These are phyloP conservation scores for Gerosis bhagava DNA, from an alignment of 2,888 invertebrate genomes.

Conservation along the genomic window DNA sequence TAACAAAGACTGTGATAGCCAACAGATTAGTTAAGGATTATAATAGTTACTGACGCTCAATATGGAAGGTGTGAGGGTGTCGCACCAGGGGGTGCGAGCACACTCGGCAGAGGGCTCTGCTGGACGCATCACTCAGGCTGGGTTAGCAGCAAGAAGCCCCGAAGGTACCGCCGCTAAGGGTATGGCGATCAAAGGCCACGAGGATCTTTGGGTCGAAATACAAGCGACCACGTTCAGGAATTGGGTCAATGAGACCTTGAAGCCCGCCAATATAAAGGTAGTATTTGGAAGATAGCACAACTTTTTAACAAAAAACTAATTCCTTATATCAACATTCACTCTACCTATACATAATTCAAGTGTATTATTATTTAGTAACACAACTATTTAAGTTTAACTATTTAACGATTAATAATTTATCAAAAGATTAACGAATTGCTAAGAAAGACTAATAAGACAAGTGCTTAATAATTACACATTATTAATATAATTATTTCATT, in stretches of 20 bases:
- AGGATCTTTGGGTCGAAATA: conserved; percentile 97
- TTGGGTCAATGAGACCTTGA: conserved; percentile 97
- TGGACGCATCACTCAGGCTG: conserved; percentile 87
- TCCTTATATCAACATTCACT: too few species aligned
- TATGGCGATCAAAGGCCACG: conserved; percentile 96
- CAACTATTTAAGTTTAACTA: too few species aligned
- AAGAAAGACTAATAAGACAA: too few species aligned
- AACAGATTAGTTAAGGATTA: conserved; percentile 32
- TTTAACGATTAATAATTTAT: too few species aligned
- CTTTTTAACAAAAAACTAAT: too few species aligned
- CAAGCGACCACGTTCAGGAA: conserved; percentile 98
- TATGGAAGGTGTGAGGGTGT: conserved; percentile 80
- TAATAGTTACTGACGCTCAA: conserved; percentile 38
- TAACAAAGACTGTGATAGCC: conserved; percentile 47
- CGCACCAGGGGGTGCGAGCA: conserved; percentile 81
- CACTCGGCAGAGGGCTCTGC: conserved; percentile 83
- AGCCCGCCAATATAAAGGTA: conserved; percentile 86
- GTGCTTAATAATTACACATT: too few species aligned
- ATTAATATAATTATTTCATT: too few species aligned
- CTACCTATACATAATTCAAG: too few species aligned
- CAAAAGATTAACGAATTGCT: too few species aligned
- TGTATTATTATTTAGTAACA: too few species aligned
- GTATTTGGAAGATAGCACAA: too few species aligned
- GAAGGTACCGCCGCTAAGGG: conserved; percentile 97
- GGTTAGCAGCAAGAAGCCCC: conserved; percentile 93